phyloP scores from a whole-genome alignment of 2,888 invertebrate species.

The Bembecia ichneumoniformis region DNA sequence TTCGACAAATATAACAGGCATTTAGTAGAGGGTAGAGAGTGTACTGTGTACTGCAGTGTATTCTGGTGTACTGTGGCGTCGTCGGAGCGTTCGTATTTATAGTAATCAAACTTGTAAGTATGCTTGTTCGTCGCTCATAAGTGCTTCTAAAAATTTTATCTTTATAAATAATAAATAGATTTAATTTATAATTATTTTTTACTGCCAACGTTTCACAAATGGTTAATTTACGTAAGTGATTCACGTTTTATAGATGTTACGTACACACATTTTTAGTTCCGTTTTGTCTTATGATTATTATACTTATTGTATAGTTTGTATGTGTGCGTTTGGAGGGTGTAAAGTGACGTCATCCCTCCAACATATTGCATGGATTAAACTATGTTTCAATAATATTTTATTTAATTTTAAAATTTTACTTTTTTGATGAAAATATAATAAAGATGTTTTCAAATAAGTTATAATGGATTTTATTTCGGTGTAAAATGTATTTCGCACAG shows the following conservation, averaged over 20 bases:
- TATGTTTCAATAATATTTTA: slow-evolving; percentile 62
- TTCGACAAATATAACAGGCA: slow-evolving; percentile 31
- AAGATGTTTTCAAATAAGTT: slow-evolving; percentile 68
- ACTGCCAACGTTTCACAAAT: slow-evolving; percentile 67
- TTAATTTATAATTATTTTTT: slow-evolving; percentile 42
- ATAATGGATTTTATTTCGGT: slow-evolving; percentile 13
- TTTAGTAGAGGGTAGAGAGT: slow-evolving; percentile 19
- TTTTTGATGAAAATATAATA: slow-evolving; percentile 71
- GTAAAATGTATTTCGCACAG: too few relatives aligned
- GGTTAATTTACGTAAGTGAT: slow-evolving; percentile 49
- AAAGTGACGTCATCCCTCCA: slow-evolving; percentile 18
- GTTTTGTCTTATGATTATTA: slow-evolving; percentile 45
- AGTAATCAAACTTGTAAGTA: slow-evolving; percentile 51
- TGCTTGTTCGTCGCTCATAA: slow-evolving; percentile 58
- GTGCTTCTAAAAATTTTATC: slow-evolving; percentile 60
- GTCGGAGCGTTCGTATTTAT: slow-evolving; percentile 15
- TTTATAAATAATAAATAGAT: slow-evolving; percentile 34
- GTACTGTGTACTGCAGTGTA: background rate
- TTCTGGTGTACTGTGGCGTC: slow-evolving; percentile 19
- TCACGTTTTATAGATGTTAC: slow-evolving; percentile 48
- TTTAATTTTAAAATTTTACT: slow-evolving; percentile 69
- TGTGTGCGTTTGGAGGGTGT: background rate
- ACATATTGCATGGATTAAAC: slow-evolving; percentile 52
- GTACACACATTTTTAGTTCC: slow-evolving; percentile 61
- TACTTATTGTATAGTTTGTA: slow-evolving; percentile 21